Conservation (phyloP, 2,888 invertebrate genomes). For the Bombylius major region DNA sequence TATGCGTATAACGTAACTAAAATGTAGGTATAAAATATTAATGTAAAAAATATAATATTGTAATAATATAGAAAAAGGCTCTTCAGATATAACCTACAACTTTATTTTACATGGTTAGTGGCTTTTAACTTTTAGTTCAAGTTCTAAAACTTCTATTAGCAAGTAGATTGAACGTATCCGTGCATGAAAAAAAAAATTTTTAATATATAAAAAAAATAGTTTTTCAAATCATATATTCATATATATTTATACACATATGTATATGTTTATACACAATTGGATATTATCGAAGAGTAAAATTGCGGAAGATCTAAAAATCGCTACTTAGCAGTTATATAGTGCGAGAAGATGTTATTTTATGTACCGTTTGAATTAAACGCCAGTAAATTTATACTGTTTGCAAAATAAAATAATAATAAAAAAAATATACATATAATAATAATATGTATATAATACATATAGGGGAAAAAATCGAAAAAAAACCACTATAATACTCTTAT, state of each 20-base stretch:
- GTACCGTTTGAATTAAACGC: conserved; percentile 6
- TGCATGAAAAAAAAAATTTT: not conserved
- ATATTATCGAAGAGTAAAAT: conserved; percentile 4
- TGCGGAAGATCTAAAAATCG: conserved; percentile 7
- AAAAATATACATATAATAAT: too few relatives aligned
- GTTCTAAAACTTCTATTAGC: not conserved
- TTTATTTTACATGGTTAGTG: not conserved
- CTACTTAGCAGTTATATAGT: conserved; percentile 1
- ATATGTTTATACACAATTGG: not conserved
- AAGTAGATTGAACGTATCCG: not conserved
- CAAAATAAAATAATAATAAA: not conserved
- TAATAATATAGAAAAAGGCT: too few relatives aligned
- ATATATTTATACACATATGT: too few relatives aligned
- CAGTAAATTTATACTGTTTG: not conserved
- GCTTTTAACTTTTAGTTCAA: not conserved
- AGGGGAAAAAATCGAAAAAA: not conserved
- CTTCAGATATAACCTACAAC: not conserved
- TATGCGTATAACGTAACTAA: not conserved
- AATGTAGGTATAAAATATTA: too few relatives aligned
- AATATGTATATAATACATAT: too few relatives aligned
- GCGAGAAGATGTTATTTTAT: conserved; percentile 2
- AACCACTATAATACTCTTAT: not conserved
- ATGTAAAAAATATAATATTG: too few relatives aligned
- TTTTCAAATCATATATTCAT: too few relatives aligned
- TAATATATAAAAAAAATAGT: too few relatives aligned